Conservation (phyloP, 2,797 vertebrate genomes). For the Trematomus bernacchii region DNA sequence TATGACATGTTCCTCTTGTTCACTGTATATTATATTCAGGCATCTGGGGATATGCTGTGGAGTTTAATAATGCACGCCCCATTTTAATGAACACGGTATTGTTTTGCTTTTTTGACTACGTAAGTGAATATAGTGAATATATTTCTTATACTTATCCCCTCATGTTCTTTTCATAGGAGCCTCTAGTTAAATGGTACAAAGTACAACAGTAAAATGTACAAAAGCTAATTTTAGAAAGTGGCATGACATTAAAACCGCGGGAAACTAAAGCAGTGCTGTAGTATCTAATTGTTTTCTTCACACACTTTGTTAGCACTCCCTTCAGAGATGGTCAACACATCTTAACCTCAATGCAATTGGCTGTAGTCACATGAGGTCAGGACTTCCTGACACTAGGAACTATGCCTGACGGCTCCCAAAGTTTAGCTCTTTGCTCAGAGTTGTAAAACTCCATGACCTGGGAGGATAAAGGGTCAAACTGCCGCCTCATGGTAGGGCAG, state of each 20-base stretch:
- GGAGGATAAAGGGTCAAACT: conserved; percentile 64
- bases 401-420: conserved; percentile 54
- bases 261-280: background rate
- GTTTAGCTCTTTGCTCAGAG: conserved; percentile 57
- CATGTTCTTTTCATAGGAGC: conserved; percentile 10
- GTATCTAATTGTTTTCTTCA: conserved; percentile 16
- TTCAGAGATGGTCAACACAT: conserved; percentile 41
- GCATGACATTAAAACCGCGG: background rate
- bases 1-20: conserved; percentile 33
- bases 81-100: conserved; percentile 45
- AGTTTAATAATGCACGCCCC: conserved; percentile 33
- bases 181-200: conserved; percentile 11
- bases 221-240: background rate
- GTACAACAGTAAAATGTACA: background rate
- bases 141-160: conserved; percentile 2
- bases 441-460: conserved; percentile 74
- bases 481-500: conserved; percentile 61
- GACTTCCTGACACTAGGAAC: conserved; percentile 67
- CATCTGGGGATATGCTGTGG: conserved; percentile 31
- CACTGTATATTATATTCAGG: conserved; percentile 14
- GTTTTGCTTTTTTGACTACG: conserved; percentile 26
- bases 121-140: conserved; percentile 28
- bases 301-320: background rate
- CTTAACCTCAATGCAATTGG: conserved; percentile 38
- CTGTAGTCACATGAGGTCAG: conserved; percentile 64